Evolutionary conservation across 1,140 invertebrate species (phyloP).

Genomic region (Lordiphosa clarofinis): DNA sequence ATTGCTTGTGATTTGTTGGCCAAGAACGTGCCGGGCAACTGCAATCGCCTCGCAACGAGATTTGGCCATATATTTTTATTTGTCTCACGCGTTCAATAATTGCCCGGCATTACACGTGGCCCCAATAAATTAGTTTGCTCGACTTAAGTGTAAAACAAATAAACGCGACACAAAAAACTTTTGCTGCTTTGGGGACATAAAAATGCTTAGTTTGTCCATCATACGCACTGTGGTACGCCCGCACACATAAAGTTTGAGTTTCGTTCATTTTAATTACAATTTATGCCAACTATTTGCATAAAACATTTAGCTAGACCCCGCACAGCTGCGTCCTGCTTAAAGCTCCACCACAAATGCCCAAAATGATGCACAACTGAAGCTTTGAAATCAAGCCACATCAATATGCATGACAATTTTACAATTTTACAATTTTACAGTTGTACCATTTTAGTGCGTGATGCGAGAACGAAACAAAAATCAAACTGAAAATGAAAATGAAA

Average conservation of each 20-base stretch:
- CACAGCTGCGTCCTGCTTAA: slow-evolving; percentile 40
- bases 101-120: slow-evolving; percentile 72
- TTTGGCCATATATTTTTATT: slow-evolving; percentile 69
- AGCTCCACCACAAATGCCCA: slow-evolving; percentile 32
- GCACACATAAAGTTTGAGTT: slow-evolving; percentile 4
- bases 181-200: slow-evolving; percentile 22
- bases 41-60: slow-evolving; percentile 60
- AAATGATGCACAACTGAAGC: slow-evolving; percentile 44
- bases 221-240: slow-evolving; percentile 32
- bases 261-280: slow-evolving; percentile 39
- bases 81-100: slow-evolving; percentile 77
- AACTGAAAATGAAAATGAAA: slow-evolving; percentile 38
- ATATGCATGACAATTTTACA: slow-evolving; percentile 34
- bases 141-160: slow-evolving; percentile 54
- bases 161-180: slow-evolving; percentile 35
- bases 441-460: too few relatives aligned
- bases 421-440: not conserved
- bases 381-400: slow-evolving; percentile 32
- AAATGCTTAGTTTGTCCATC: slow-evolving; percentile 31
- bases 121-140: slow-evolving; percentile 62
- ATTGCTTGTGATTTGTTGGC: slow-evolving; percentile 77
- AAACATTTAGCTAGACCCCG: slow-evolving; percentile 39
- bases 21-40: slow-evolving; percentile 70
- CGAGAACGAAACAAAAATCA: slow-evolving; percentile 27
- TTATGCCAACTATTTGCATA: slow-evolving; percentile 52